Percentiles rank a stretch among this genome's conserved stretches.
Conservation (phyloP, 1,140 invertebrate genomes). For the Rhizoglyphus robini region DNA sequence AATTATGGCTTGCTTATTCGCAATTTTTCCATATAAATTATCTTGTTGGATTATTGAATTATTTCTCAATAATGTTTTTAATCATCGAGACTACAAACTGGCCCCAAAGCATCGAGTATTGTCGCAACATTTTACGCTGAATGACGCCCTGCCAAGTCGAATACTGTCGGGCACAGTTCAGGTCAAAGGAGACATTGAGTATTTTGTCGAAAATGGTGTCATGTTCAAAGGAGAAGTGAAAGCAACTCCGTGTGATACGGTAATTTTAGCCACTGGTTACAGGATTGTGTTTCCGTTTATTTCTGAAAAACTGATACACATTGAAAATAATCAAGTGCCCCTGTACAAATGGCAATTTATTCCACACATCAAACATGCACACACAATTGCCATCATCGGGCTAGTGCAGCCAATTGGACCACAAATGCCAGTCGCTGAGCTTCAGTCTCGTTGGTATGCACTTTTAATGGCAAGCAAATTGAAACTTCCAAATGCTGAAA, state of each 20-base stretch:
- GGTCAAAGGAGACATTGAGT: constrained; percentile 34
- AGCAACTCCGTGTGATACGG: constrained; percentile 28
- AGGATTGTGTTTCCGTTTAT: constrained; percentile 34
- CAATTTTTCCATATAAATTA: constrained; percentile 23
- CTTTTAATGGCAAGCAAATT: constrained; percentile 17
- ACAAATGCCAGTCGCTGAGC: constrained; percentile 39
- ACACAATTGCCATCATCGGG: constrained; percentile 38
- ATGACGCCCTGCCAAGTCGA: constrained; percentile 41
- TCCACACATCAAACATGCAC: constrained; percentile 28
- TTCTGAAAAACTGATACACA: constrained; percentile 24
- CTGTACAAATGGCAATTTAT: constrained; percentile 39
- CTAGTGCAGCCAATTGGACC: constrained; percentile 40
- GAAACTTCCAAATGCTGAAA: constrained; percentile 26
- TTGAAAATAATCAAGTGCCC: constrained; percentile 34
- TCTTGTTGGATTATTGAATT: constrained; percentile 19
- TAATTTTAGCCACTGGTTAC: constrained; percentile 38
- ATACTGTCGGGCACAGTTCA: constrained; percentile 37
- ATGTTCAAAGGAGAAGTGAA: constrained; percentile 30
- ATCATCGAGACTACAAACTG: constrained; percentile 38
- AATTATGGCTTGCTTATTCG: constrained; percentile 18
- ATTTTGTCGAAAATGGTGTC: constrained; percentile 31
- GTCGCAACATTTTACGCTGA: constrained; percentile 41
- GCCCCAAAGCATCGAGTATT: constrained; percentile 37
- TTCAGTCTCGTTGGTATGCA: constrained; percentile 38
- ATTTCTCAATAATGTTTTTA: constrained; percentile 31